These are phyloP conservation scores for Eriocheir sinensis DNA, from an alignment of 1,140 invertebrate genomes.

Conservation along the genomic window DNA sequence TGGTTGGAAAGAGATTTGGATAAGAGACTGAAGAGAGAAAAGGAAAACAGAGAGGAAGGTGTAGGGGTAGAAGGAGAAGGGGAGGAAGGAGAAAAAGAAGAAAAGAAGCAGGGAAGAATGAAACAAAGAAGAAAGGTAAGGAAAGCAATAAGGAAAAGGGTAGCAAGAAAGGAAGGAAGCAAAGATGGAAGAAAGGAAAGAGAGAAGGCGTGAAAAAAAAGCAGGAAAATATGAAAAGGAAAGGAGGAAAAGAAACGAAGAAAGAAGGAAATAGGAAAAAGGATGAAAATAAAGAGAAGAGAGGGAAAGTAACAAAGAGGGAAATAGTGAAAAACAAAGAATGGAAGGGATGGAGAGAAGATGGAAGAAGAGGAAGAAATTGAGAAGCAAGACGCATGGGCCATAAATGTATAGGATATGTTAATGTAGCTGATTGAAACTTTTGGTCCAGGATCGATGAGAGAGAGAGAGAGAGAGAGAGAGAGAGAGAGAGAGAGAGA, in stretches of 20 bases:
- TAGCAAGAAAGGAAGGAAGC: no score
- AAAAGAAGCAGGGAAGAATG: not conserved
- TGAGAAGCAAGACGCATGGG: no score
- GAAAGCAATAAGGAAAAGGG: not conserved
- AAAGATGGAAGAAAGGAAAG: no score
- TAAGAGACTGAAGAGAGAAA: no score
- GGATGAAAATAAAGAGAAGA: not conserved
- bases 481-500: constrained; percentile 46
- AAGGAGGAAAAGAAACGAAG: not conserved
- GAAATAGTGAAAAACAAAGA: no score
- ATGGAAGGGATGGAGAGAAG: no score
- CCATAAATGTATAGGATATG: no score
- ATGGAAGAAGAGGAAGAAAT: not conserved
- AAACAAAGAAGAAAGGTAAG: not conserved
- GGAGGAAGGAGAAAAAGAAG: not conserved
- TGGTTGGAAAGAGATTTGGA: no score
- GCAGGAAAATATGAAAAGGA: not conserved
- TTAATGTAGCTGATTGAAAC: no score
- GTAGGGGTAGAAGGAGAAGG: no score
- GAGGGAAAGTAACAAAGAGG: no score
- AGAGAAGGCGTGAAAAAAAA: not conserved
- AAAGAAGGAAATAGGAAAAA: not conserved
- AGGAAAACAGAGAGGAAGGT: no score
- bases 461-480: not conserved
- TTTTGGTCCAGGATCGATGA: not conserved